phyloP scores from a whole-genome alignment of 1,140 invertebrate genomes.

The Vanessa atalanta region DNA sequence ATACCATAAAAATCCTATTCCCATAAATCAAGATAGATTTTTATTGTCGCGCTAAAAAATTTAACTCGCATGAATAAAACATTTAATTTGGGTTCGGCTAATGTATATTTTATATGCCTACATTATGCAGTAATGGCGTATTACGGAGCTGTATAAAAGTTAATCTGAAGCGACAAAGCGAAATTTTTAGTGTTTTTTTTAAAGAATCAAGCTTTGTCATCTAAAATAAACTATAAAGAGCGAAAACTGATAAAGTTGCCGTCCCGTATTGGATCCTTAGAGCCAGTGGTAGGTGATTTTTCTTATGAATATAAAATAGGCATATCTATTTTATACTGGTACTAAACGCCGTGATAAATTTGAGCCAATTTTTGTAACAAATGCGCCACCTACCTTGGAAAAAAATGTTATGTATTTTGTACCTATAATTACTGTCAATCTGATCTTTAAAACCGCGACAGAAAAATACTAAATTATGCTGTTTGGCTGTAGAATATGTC shows the following conservation, averaged over 20 bases:
- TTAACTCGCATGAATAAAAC: constrained; percentile 61
- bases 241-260: background rate
- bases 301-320: too few species aligned
- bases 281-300: too few species aligned
- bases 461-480: too few species aligned
- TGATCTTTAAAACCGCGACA: too few species aligned
- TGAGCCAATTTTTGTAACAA: too few species aligned
- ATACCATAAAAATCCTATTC: constrained; percentile 40
- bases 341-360: too few species aligned
- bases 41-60: constrained; percentile 53
- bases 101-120: constrained; percentile 42
- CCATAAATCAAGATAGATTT: constrained; percentile 49
- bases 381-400: too few species aligned
- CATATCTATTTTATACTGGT: too few species aligned
- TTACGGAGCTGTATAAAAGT: constrained; percentile 30
- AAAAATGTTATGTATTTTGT: too few species aligned
- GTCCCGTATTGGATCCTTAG: too few species aligned
- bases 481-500: too few species aligned
- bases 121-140: constrained; percentile 35
- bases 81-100: constrained; percentile 54
- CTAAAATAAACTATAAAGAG: background rate
- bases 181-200: constrained; percentile 14
- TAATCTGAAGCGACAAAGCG: constrained; percentile 36
- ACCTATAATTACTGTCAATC: too few species aligned
- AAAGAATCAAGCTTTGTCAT: background rate